Percentiles rank a stretch among this genome's conserved stretches.
Evolutionary conservation across 2,113 vertebrate genomes (phyloP).

Genomic region (Brachirus orientalis): DNA sequence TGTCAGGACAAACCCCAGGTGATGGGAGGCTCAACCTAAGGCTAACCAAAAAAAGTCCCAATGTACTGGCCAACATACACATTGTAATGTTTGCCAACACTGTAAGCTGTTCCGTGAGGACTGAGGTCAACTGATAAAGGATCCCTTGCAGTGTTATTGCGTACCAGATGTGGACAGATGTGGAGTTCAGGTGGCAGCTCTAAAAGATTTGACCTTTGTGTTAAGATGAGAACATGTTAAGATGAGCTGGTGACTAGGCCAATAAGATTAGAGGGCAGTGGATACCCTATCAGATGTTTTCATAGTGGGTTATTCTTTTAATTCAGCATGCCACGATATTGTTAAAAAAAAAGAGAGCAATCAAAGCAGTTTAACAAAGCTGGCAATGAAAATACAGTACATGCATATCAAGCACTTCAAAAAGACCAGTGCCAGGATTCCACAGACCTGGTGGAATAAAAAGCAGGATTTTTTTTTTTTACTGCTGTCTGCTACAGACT

Average conservation of each 20-base stretch:
- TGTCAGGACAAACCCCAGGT: background rate
- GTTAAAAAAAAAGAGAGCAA: constrained; percentile 14
- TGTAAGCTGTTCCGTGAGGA: background rate
- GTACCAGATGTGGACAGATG: background rate
- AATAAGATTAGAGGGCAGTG: too few species aligned
- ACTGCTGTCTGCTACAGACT: background rate
- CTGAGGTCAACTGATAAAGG: background rate
- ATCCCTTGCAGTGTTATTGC: background rate
- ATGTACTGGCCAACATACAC: background rate
- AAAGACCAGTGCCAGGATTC: too few species aligned
- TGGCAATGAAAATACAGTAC: too few species aligned
- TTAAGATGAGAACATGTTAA: background rate
- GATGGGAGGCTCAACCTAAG: background rate
- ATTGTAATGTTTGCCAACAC: background rate
- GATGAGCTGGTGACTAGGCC: too few species aligned
- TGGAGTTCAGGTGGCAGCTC: too few species aligned
- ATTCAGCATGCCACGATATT: background rate
- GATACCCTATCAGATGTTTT: constrained; percentile 2
- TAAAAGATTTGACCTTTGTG: constrained; percentile 2
- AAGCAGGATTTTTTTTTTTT: too few species aligned
- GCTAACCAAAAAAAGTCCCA: background rate
- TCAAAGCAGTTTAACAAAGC: constrained; percentile 27
- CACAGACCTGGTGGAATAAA: constrained; percentile 6
- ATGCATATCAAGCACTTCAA: too few species aligned
- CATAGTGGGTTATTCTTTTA: constrained; percentile 27